Evolutionary conservation across 2,888 invertebrate genomes (phyloP), one percentile per base, ranked within the genome.

Genomic region (Phymatocera aterrima): DNA sequence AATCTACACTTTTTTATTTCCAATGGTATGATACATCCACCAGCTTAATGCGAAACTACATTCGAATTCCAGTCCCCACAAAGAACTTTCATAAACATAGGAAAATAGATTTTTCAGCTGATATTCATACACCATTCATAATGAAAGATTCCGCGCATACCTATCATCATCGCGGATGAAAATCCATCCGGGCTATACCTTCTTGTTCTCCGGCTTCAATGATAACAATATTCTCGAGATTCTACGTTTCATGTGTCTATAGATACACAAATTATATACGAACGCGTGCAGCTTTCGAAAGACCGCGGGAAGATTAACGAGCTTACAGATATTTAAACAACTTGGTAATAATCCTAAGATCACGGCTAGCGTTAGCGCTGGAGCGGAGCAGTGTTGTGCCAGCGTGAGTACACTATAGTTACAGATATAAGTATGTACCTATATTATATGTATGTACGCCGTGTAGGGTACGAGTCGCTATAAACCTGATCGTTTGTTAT

Each of bases 401-500:
- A 51, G 21, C 51, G 21, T 28, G 15, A 57, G 57, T 28, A 57
- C 21, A 28, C 12, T 54, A 18, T 15, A 46, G 15, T 3, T 46
- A 46, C 46, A 46, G 2, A 51, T 15, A 24, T 54, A 54, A 18
- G 24, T 21, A 54, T 57, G n/a, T 15, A n/a, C 8, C 15, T 46
- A 46, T 46, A 15, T n/a, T 46, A 46, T 15, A 46, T n/a, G n/a
- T 10, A 46, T 3, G 3, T 15, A 46, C 15, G 1, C 1, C 0
- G 46, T 40, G 8, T 5, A 4, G 40, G 4, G 46, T 46, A 57
- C 54, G 54, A 12, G 51, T 37, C 34, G 37, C 61, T 64, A 31
- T 64, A 64, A 64, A 37, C 61, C 61, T 18, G 61, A 64, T 64
- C 61, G 61, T 64, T 64, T 64, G 61, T 64, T 64, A 34, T n/a